Conservation (phyloP, 2,113 vertebrate species). For the Falco punctatus region DNA sequence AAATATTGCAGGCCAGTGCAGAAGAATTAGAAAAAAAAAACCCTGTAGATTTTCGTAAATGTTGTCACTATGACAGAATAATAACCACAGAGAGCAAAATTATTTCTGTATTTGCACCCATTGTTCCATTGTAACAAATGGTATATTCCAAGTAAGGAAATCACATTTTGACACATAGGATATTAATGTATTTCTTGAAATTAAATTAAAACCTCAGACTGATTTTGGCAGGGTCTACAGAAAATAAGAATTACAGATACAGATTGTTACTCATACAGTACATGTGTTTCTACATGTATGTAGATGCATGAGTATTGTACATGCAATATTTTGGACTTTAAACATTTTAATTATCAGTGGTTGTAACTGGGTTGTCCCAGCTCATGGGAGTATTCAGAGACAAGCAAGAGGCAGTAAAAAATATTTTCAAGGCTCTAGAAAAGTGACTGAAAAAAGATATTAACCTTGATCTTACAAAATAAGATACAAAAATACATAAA, state of each 20-base stretch:
- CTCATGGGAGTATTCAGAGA: neutral
- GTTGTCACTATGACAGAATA: neutral
- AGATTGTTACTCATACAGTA: neutral
- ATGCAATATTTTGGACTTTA: neutral
- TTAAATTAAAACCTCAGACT: neutral
- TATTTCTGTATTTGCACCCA: neutral
- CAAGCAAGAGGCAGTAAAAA: constrained; percentile 26
- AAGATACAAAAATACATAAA: neutral
- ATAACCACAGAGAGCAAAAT: neutral
- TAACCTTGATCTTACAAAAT: neutral
- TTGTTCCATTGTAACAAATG: neutral
- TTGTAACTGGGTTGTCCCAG: rapidly evolving
- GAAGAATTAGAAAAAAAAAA: neutral
- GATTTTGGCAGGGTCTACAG: neutral
- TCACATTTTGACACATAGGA: neutral
- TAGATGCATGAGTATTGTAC: neutral
- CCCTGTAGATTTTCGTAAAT: neutral
- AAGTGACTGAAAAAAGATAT: neutral
- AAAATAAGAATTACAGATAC: neutral
- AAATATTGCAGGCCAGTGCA: neutral
- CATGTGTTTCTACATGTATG: neutral
- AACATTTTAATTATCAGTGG: neutral
- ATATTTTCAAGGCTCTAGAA: neutral
- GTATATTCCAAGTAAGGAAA: neutral
- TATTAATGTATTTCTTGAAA: neutral